phyloP scores from a whole-genome alignment of 2,888 invertebrate genomes.

The Cenopis cana region DNA sequence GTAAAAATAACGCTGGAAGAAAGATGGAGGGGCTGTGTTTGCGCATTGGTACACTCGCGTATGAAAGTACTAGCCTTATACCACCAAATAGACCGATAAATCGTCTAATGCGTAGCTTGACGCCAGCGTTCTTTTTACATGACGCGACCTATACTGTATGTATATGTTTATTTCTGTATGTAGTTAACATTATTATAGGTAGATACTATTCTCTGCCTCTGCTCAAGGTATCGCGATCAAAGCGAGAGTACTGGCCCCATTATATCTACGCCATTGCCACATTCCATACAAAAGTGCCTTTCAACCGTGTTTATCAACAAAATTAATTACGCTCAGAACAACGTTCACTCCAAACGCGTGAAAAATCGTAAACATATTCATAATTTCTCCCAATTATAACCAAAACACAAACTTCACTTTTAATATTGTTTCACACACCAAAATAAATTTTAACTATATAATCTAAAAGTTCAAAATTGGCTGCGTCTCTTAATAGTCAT shows the following conservation, averaged over 20 bases:
- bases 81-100: too few relatives aligned
- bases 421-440: not conserved
- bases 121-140: too few relatives aligned
- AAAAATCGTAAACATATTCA: constrained; percentile 19
- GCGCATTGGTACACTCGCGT: too few relatives aligned
- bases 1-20: too few relatives aligned
- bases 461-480: not conserved
- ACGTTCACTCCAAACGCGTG: constrained; percentile 6
- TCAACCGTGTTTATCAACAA: constrained; percentile 15
- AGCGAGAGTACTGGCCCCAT: not conserved
- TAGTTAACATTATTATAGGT: too few relatives aligned
- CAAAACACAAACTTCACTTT: constrained; percentile 38
- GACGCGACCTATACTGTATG: too few relatives aligned
- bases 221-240: too few relatives aligned
- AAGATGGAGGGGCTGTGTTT: too few relatives aligned
- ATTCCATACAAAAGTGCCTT: not conserved
- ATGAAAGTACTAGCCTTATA: too few relatives aligned
- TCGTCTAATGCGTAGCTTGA: too few relatives aligned
- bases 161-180: too few relatives aligned
- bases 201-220: too few relatives aligned
- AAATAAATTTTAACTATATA: not conserved
- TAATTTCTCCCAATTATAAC: constrained; percentile 38
- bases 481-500: not conserved
- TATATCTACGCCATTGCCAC: not conserved
- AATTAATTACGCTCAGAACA: constrained; percentile 15